Base-by-base conservation (phyloP, 1,140 invertebrate genomes). In the Drosophila nebulosa region DNA sequence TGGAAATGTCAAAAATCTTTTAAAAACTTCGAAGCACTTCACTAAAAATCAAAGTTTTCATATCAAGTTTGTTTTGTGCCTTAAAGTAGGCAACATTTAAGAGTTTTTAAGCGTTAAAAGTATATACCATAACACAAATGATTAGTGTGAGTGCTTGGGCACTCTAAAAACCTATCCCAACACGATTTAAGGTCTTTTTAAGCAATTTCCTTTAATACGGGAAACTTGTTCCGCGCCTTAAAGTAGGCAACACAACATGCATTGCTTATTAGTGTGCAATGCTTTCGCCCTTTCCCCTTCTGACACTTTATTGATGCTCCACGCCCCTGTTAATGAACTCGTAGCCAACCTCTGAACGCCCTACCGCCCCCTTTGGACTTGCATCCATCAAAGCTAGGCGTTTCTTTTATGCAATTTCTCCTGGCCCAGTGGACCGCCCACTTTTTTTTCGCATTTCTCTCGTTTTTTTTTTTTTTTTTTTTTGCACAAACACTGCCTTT, bases 61-160 rank as follows among this genome's bases (percentile, higher is more conserved):
- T 2, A 24, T 24, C 2, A 3, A 24, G 4, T 24, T 24, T 3
- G 18, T 56, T 12, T 26, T 32, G 12, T 22, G 35, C 68, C 72
- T 66, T 62, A 52, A 75, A 75, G 58, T 75, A 72, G 62, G 73
- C 73, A 64, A 32, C 69, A 64, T 56, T 50, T 64, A 59, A 68
- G 52, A 60, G 35, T n/a, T 36, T n/a, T n/a, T n/a, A n/a, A n/a
- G n/a, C n/a, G n/a, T n/a, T n/a, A n/a, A n/a, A n/a, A n/a, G n/a
- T n/a, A n/a, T n/a, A n/a, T n/a, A n/a, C 30, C 0, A 18, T 18
- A 42, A 12, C 1, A 16, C 6, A 16, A 42, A 6, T 42, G 4
- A 18, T 42, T 18, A 16, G 3, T 16, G 5, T 16, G 16, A 42
- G 14, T 16, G 14, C 0, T 27, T 27, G 6, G 1, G 5, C 9